Conservation (phyloP, 2,113 vertebrate species). For the Catharus bicknelli region DNA sequence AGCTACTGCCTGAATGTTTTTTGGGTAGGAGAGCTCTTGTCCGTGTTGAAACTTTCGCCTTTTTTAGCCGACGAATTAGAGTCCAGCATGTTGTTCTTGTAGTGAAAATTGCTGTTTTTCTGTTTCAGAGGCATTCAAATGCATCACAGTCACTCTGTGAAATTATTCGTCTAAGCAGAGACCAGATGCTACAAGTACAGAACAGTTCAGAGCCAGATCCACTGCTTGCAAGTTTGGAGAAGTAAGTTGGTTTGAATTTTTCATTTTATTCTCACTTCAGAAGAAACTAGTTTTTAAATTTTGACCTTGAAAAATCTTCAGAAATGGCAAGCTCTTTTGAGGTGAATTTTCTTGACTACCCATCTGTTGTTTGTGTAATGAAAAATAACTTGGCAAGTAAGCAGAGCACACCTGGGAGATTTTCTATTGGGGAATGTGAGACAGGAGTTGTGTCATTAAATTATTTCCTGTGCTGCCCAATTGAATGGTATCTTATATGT, state of each 20-base stretch:
- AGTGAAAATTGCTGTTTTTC: neutral
- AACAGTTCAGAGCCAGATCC: conserved; percentile 94
- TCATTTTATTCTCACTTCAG: neutral
- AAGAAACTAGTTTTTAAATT: neutral
- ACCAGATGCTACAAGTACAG: conserved; percentile 98
- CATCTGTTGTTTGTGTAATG: neutral
- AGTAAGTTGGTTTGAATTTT: conserved; percentile 76
- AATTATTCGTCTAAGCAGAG: conserved; percentile 97
- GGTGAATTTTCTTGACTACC: neutral
- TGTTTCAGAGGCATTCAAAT: conserved; percentile 92
- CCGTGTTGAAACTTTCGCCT: neutral
- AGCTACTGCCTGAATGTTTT: neutral
- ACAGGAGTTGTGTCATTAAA: neutral
- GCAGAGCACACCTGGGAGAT: neutral
- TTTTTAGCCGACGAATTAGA: neutral
- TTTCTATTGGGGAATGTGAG: neutral
- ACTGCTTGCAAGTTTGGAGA: conserved; percentile 94
- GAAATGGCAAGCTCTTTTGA: neutral
- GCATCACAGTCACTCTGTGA: conserved; percentile 98
- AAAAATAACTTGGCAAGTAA: neutral
- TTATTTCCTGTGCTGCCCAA: neutral
- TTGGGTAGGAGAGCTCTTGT: neutral
- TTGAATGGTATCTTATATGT: neutral
- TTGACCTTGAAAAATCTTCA: neutral
- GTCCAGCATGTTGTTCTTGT: neutral